Conservation (phyloP, 2,888 invertebrate genomes). For the Torymus texanus region DNA sequence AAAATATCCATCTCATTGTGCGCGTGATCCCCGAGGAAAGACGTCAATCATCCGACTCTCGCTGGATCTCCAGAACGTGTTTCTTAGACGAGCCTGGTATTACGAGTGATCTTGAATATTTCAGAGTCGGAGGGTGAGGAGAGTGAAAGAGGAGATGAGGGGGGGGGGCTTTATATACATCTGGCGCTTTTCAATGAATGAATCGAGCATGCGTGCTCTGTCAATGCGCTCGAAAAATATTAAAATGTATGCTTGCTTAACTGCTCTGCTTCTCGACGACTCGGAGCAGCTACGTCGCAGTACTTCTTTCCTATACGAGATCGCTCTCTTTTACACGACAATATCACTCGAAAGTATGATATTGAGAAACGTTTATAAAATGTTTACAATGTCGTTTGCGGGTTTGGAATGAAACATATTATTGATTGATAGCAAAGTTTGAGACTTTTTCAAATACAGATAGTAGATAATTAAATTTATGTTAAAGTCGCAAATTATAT, state of each 20-base stretch:
- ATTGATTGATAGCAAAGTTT: too few species aligned
- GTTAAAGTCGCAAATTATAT: too few species aligned
- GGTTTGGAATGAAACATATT: too few species aligned
- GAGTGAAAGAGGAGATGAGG: too few species aligned
- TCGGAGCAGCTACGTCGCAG: too few species aligned
- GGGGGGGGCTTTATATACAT: neutral
- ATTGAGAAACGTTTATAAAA: too few species aligned
- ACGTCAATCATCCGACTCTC: slow-evolving; percentile 38
- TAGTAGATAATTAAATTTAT: too few species aligned
- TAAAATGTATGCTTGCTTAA: slow-evolving; percentile 11
- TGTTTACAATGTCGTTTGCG: neutral
- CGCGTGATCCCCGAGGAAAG: slow-evolving; percentile 37
- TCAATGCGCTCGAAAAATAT: slow-evolving; percentile 4
- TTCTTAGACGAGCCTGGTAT: slow-evolving; percentile 33
- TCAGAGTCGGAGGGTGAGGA: neutral
- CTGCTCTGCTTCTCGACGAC: neutral
- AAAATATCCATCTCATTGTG: slow-evolving; percentile 47
- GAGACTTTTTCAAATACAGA: too few species aligned
- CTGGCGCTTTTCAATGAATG: slow-evolving; percentile 19
- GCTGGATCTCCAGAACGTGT: slow-evolving; percentile 14
- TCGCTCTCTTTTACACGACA: too few species aligned
- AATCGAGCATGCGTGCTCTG: slow-evolving; percentile 20
- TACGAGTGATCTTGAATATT: slow-evolving; percentile 41
- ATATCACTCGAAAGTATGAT: too few species aligned
- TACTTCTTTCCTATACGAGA: too few species aligned